phyloP scores from a whole-genome alignment of 2,113 vertebrate species.

The Brachyhypopomus gauderio region DNA sequence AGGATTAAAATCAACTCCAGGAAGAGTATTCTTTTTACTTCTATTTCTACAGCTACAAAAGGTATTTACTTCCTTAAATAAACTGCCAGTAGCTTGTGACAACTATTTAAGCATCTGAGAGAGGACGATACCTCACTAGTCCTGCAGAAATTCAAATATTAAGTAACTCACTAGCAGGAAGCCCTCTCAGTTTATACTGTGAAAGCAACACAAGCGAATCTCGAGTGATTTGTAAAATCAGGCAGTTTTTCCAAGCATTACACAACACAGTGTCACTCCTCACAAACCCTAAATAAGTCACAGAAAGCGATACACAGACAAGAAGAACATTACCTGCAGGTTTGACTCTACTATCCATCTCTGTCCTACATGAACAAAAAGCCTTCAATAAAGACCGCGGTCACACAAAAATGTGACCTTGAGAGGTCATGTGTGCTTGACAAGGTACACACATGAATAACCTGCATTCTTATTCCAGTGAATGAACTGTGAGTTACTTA shows the following conservation, averaged over 20 bases:
- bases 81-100: background rate
- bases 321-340: slow-evolving; percentile 52
- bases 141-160: background rate
- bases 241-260: background rate
- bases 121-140: background rate
- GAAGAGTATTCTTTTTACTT: too few relatives aligned
- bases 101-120: background rate
- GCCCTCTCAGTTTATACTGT: background rate
- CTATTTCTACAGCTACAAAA: background rate
- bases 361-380: slow-evolving; percentile 1
- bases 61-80: background rate
- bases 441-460: background rate
- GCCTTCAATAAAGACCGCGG: slow-evolving; percentile 10
- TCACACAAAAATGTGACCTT: background rate
- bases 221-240: background rate
- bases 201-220: background rate
- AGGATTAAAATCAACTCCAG: background rate
- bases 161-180: background rate
- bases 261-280: background rate
- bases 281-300: background rate
- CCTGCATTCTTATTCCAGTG: background rate
- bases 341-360: slow-evolving; percentile 49
- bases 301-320: background rate
- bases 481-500: slow-evolving; percentile 36
- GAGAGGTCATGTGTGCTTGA: slow-evolving; percentile 18